Conservation (phyloP, 2,113 vertebrate species). For the Varanus salvator region DNA sequence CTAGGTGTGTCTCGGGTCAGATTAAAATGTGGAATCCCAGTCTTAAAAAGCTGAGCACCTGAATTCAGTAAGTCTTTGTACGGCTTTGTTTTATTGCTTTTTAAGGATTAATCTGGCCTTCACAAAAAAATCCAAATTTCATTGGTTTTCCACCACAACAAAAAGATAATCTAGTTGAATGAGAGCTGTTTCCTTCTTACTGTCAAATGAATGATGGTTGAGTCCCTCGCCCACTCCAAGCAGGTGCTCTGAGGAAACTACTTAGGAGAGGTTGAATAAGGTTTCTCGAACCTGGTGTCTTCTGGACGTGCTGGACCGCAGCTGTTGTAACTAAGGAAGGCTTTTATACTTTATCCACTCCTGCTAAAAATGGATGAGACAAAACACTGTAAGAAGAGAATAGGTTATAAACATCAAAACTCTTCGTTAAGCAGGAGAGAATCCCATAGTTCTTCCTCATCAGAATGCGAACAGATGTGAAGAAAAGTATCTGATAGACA, state of each 20-base stretch:
- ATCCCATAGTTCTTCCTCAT: background rate
- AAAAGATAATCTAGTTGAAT: slow-evolving; percentile 64
- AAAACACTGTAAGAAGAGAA: slow-evolving; percentile 5
- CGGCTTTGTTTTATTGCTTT: background rate
- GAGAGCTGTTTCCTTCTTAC: slow-evolving; percentile 55
- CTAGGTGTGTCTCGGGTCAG: background rate
- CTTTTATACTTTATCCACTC: slow-evolving; percentile 16
- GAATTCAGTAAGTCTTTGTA: background rate
- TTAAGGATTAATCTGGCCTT: background rate
- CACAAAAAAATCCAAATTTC: slow-evolving; percentile 30
- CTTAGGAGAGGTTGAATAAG: slow-evolving; percentile 29
- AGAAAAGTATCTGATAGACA: background rate
- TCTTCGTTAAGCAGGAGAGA: background rate
- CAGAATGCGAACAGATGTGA: background rate
- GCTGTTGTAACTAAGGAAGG: no score
- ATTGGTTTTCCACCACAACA: slow-evolving; percentile 64
- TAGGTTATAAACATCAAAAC: background rate
- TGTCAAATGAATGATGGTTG: slow-evolving; percentile 60
- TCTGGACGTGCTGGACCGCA: no score
- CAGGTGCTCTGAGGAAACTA: slow-evolving; percentile 46
- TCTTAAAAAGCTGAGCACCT: background rate
- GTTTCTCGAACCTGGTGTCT: background rate
- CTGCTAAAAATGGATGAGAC: slow-evolving; percentile 5
- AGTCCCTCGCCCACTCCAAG: slow-evolving; percentile 42
- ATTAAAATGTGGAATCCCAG: background rate